Conservation (phyloP, 2,888 invertebrate species). For the Pimpla rufipes region DNA sequence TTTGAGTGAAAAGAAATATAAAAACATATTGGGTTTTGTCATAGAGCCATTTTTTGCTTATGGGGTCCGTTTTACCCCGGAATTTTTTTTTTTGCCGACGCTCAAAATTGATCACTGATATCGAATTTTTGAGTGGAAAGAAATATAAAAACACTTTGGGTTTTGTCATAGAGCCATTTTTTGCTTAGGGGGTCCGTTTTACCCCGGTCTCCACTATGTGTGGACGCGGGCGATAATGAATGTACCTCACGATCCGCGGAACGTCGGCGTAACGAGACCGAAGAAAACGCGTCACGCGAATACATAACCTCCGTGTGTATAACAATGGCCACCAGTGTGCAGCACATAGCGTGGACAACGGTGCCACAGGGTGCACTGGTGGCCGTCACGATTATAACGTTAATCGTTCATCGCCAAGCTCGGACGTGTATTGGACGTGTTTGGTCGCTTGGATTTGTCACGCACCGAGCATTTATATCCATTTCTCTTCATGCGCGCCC, state of each 20-base stretch:
- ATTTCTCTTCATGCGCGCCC: neutral
- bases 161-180: too few species aligned
- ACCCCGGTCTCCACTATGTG: too few species aligned
- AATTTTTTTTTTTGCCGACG: too few species aligned
- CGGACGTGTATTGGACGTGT: conserved; percentile 18
- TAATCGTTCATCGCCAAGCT: conserved; percentile 43
- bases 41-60: too few species aligned
- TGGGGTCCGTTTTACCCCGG: too few species aligned
- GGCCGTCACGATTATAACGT: conserved; percentile 46
- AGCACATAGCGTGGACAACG: conserved; percentile 3
- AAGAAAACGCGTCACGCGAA: conserved; percentile 27
- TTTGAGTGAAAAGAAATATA: too few species aligned
- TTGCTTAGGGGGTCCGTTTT: too few species aligned
- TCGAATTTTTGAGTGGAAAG: too few species aligned
- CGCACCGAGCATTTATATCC: conserved; percentile 16
- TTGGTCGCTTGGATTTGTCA: conserved; percentile 17
- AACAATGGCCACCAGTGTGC: neutral
- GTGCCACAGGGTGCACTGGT: conserved; percentile 18
- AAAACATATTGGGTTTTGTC: too few species aligned
- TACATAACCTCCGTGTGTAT: conserved; percentile 5
- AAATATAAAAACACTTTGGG: too few species aligned
- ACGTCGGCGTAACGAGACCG: conserved; percentile 26
- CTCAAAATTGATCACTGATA: too few species aligned
- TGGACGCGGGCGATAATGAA: conserved; percentile 44
- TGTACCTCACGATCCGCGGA: conserved; percentile 26